Base-by-base conservation (phyloP, 2,797 vertebrate species). In the Tiaroga cobitis region DNA sequence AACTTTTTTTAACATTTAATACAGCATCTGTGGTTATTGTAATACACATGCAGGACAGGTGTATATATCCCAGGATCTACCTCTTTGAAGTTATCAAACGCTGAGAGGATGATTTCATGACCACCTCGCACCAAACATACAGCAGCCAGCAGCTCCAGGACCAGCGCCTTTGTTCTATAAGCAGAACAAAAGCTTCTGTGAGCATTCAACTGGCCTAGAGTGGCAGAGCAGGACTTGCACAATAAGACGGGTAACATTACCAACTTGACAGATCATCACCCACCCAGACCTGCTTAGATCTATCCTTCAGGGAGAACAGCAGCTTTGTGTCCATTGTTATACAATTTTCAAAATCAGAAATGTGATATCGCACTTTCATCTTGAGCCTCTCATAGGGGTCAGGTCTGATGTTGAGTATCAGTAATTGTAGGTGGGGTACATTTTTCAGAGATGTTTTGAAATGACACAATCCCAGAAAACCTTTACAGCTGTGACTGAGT, bases 51-150 rank as follows among this genome's bases (percentile, higher is more conserved):
- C 56, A 37, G 18, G 19, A 11, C 56, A 37, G 18, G 19, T 69
- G 79, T 32, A 51, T 39, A 80, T 49, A 83, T 86, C 87, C 56
- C 32, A 61, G 75, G 80, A 85, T 51, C 82, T 93, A 99, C 98
- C 97, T 98, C 97, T 96, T 99, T 99, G 94, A 99, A 99, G 95
- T 99, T 97, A 95, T 99, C 98, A 67, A 99, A 99, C 3, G 98
- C 98, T 0, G 98, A 97, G 0, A 99, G 96, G 93, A 99, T 99
- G 93, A 99, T 99, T 94, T 99, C 98, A 0, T 99, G 98, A 79
- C 98, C 98, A 2, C 98, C 98, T 87, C 98, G 93, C 88, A 99
- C 98, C 84, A 99, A 95, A 93, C 98, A 99, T 51, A 99, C 98
- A 0, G 98, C 98, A 15, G 98, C 98, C 91, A 99, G 94, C 89